Evolutionary conservation across 2,113 vertebrate genomes (phyloP), one percentile per base, ranked within the genome.

Genomic region (Campylomormyrus numenius): DNA sequence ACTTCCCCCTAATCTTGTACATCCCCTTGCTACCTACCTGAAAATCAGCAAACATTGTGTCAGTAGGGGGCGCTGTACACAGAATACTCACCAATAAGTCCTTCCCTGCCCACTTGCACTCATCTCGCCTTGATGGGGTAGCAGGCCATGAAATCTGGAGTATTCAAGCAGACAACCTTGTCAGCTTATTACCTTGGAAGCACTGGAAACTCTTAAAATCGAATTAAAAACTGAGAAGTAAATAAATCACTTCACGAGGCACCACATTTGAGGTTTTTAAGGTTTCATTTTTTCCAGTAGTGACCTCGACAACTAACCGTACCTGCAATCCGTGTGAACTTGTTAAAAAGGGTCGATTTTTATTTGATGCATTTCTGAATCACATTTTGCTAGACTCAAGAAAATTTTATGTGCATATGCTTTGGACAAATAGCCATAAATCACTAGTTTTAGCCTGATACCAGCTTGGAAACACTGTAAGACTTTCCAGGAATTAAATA

Each of bases 71-170:
- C 0, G 19, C 6, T 80, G 15, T 19, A 89, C 39, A 56, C 31
- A 42, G 21, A 84, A 92, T 93, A 96, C 97, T 97, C 96, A 99
- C 98, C 95, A 95, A 93, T 50, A 98, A 96, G 95, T 99, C 98
- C 95, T 99, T 99, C 91, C 98, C 98, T 92, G 98, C 98, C 98
- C 98, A 99, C 93, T 99, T 99, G 95, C 98, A 99, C 92, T 99
- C 98, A 89, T 99, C 98, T 91, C 97, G 96, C 93, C 98, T 97
- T 45, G 97, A 97, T 89, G 97, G 97, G 92, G 98, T 98, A 90
- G 98, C 98, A 56, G 98, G 98, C 98, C 98, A 99, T 77, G 96
- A 96, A 94, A 99, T 98, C 98, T 99, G 91, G 94, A 90, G 48
- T 46, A 74, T 46, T 4, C 70, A 90, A 91, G 92, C 74, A 89